Conservation (phyloP, 2,888 invertebrate species). For the Oscheius onirici region DNA sequence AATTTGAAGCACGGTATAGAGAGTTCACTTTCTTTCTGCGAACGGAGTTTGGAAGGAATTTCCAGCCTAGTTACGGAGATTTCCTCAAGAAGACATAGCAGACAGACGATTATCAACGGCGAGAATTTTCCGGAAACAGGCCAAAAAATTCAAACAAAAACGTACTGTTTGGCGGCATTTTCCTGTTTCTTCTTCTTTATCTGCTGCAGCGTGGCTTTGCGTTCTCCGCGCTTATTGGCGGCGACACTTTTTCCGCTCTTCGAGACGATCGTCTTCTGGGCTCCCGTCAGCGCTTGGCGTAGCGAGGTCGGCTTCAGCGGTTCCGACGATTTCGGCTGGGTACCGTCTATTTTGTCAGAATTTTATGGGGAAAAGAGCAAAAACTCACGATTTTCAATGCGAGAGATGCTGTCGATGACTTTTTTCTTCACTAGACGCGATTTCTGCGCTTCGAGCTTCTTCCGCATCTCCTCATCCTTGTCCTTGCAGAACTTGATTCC, state of each 20-base stretch:
- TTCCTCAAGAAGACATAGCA: too few relatives aligned
- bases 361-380: too few relatives aligned
- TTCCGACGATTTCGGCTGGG: conserved; percentile 26
- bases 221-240: conserved; percentile 16
- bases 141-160: background rate
- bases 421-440: conserved; percentile 68
- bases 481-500: conserved; percentile 71
- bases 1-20: too few relatives aligned
- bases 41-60: too few relatives aligned
- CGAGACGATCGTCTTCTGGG: conserved; percentile 41
- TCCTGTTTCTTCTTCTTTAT: conserved; percentile 53
- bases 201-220: conserved; percentile 44
- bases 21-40: too few relatives aligned
- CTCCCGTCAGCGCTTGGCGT: conserved; percentile 54
- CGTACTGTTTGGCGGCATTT: conserved; percentile 9
- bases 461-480: conserved; percentile 58
- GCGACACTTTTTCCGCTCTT: background rate
- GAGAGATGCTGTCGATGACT: conserved; percentile 69
- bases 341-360: conserved; percentile 8
- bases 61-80: too few relatives aligned
- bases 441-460: conserved; percentile 66
- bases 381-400: conserved; percentile 64
- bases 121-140: background rate
- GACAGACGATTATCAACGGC: background rate
- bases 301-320: conserved; percentile 50